A percentile compares a stretch with the other conserved stretches of the same genome.
These are phyloP conservation scores for Sebastes schlegelii DNA, from an alignment of 2,113 vertebrate genomes.

Conservation along the genomic window DNA sequence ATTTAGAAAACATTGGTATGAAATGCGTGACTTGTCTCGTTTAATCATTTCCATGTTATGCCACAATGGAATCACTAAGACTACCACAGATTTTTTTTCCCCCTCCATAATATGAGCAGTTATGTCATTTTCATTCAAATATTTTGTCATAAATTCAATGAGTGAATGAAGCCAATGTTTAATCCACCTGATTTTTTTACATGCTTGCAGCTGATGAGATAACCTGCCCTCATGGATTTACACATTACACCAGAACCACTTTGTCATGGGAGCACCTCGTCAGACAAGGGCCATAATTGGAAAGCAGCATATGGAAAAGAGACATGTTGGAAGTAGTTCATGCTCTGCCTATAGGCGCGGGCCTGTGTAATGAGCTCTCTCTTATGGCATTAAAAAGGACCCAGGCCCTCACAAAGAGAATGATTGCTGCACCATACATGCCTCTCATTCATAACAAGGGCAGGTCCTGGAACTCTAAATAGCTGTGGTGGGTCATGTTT, in stretches of 20 bases:
- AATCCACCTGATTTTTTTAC: slow-evolving; percentile 27
- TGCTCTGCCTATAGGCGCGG: slow-evolving; percentile 36
- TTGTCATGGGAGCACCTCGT: slow-evolving; percentile 66
- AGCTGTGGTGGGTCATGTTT: slow-evolving; percentile 66
- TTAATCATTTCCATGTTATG: slow-evolving; percentile 21
- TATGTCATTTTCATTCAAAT: slow-evolving; percentile 20
- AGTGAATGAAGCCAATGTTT: slow-evolving; percentile 41
- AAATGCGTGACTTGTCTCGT: slow-evolving; percentile 19
- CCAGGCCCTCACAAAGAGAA: slow-evolving; percentile 40
- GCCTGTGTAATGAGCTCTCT: slow-evolving; percentile 63
- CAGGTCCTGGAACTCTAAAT: slow-evolving; percentile 67
- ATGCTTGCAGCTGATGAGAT: slow-evolving; percentile 61
- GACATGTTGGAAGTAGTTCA: slow-evolving; percentile 43
- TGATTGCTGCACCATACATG: slow-evolving; percentile 76
- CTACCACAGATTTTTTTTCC: slow-evolving; percentile 2
- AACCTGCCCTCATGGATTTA: slow-evolving; percentile 76
- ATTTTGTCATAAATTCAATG: slow-evolving; percentile 34
- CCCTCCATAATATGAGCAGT: slow-evolving; percentile 5
- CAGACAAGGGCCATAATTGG: slow-evolving; percentile 60
- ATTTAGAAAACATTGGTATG: slow-evolving; percentile 9
- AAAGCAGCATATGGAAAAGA: slow-evolving; percentile 76
- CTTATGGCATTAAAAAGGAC: slow-evolving; percentile 63
- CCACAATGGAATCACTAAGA: slow-evolving; percentile 33
- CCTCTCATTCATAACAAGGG: slow-evolving; percentile 66
- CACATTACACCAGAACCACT: slow-evolving; percentile 67